phyloP scores from a whole-genome alignment of 2,113 vertebrate species.

The Hypocryptadius cinnamomeus region DNA sequence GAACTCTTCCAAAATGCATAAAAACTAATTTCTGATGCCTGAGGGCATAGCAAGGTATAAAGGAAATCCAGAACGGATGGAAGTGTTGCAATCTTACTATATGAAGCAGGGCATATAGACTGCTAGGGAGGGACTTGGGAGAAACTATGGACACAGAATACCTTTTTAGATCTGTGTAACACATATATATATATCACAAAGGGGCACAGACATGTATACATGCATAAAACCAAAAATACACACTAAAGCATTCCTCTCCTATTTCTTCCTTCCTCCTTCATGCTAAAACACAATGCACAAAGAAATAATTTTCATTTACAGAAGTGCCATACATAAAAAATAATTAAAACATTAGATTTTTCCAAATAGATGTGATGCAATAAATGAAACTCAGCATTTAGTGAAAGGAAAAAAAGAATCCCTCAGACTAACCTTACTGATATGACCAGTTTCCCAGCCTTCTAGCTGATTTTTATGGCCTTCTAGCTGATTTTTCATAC shows the following conservation, averaged over 20 bases:
- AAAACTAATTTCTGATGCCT: neutral
- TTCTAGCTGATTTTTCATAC: neutral
- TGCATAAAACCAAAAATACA: neutral
- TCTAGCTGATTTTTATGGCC: neutral
- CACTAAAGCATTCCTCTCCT: neutral
- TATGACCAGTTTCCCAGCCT: neutral
- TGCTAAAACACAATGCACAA: neutral
- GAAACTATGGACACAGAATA: neutral
- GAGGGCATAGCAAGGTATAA: neutral
- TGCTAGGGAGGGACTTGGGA: neutral
- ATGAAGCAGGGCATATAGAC: neutral
- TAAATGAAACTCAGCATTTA: conserved; percentile 48
- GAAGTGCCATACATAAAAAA: conserved; percentile 32
- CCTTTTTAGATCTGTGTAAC: neutral
- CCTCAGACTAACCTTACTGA: neutral
- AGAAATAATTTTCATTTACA: conserved; percentile 33
- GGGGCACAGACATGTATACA: neutral
- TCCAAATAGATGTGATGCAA: conserved; percentile 30
- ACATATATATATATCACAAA: neutral
- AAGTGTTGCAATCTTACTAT: neutral
- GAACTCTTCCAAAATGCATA: neutral
- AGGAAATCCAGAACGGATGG: neutral
- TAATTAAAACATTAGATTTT: conserved; percentile 62
- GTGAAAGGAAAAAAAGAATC: neutral
- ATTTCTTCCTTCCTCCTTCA: neutral